These are phyloP conservation scores for Laspeyria flexula DNA, from an alignment of 2,888 invertebrate genomes.

Conservation along the genomic window DNA sequence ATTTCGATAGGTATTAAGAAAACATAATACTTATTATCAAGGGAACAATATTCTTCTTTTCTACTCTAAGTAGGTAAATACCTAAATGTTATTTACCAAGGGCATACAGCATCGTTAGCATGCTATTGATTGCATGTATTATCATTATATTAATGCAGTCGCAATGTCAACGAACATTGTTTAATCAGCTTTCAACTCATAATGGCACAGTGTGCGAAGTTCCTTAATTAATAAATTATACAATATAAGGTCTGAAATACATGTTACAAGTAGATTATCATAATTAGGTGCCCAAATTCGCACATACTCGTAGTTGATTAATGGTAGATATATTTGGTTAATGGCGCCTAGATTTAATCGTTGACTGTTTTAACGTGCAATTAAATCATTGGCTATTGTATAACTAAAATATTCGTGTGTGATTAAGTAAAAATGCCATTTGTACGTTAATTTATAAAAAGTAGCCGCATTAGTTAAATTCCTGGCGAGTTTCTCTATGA, in stretches of 20 bases:
- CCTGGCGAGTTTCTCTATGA: background rate
- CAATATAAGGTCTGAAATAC: conserved; percentile 28
- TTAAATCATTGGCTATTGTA: conserved; percentile 13
- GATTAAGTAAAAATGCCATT: background rate
- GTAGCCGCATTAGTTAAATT: background rate
- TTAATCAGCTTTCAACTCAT: background rate
- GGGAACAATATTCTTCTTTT: no score
- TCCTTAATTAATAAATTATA: conserved; percentile 15
- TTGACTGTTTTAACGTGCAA: conserved; percentile 20
- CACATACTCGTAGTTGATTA: conserved; percentile 30
- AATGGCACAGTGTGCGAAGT: background rate
- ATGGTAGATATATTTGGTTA: conserved; percentile 34
- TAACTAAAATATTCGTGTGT: background rate
- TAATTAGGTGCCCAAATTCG: conserved; percentile 38
- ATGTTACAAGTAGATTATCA: conserved; percentile 35
- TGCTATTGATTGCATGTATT: no score
- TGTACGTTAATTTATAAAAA: background rate
- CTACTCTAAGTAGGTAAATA: no score
- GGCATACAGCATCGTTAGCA: no score
- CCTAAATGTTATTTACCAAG: no score
- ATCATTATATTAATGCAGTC: background rate
- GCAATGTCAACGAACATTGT: background rate
- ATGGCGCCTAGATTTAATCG: conserved; percentile 45
- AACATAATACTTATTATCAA: no score
- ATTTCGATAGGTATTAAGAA: no score